Evolutionary conservation across 2,888 invertebrate species (phyloP).

Genomic region (Molorchus minor): DNA sequence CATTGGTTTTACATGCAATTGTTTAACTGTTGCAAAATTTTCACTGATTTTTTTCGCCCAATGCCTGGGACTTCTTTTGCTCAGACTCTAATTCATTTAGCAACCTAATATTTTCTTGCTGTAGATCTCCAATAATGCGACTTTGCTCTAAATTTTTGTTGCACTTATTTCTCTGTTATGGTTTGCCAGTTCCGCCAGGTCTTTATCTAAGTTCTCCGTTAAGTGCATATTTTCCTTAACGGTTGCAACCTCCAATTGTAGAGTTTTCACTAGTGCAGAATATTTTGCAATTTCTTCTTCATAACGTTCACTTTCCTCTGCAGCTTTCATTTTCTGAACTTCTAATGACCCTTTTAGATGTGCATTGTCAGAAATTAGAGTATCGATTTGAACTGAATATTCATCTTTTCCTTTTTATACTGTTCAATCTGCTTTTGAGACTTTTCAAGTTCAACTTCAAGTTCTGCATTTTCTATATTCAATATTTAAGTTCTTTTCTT

Average conservation of each 20-base stretch:
- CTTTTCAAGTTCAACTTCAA: not conserved
- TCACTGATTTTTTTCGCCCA: too few species aligned
- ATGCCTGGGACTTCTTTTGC: not conserved
- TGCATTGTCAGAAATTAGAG: not conserved
- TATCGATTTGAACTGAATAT: not conserved
- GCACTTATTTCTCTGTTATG: too few species aligned
- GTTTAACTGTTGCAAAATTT: not conserved
- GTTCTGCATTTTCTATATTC: not conserved
- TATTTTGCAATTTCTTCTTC: not conserved
- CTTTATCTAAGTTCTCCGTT: not conserved
- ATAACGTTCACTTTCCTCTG: not conserved
- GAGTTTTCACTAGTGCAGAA: not conserved
- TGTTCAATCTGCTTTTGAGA: not conserved
- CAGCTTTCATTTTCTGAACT: not conserved
- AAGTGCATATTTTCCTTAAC: not conserved
- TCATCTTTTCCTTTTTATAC: not conserved
- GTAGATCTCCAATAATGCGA: too few species aligned
- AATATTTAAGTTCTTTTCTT: not conserved
- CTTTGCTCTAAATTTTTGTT: too few species aligned
- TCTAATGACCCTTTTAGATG: not conserved
- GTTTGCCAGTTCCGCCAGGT: not conserved
- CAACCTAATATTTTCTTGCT: too few species aligned
- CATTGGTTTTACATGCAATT: not conserved
- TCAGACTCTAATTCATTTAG: too few species aligned
- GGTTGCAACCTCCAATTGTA: not conserved